phyloP scores from a whole-genome alignment of 2,797 vertebrate genomes.

The Etheostoma nigrum region DNA sequence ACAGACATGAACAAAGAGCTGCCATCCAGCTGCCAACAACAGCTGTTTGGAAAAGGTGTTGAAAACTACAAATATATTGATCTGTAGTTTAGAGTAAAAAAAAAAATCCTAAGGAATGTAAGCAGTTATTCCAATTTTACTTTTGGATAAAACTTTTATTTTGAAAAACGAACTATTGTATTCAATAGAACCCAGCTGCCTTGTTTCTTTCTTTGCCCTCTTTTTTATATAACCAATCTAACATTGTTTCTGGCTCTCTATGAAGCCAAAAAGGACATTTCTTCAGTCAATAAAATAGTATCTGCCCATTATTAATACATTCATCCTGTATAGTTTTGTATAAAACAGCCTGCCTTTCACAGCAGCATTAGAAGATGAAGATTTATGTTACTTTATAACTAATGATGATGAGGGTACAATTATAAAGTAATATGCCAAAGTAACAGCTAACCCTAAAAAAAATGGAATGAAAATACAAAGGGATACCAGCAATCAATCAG shows the following conservation, averaged over 20 bases:
- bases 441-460: constrained; percentile 6
- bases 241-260: background rate
- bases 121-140: constrained; percentile 1
- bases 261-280: background rate
- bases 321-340: background rate
- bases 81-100: constrained; percentile 11
- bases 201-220: constrained; percentile 9
- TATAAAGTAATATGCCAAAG: constrained; percentile 34
- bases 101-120: constrained; percentile 16
- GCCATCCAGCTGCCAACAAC: constrained; percentile 17
- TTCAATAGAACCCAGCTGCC: constrained; percentile 32
- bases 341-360: constrained; percentile 18
- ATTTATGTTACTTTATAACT: background rate
- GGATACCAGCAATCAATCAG: constrained; percentile 3
- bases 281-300: constrained; percentile 5
- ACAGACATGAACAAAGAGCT: constrained; percentile 11
- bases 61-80: background rate
- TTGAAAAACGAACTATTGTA: constrained; percentile 37
- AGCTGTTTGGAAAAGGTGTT: background rate
- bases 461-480: constrained; percentile 3
- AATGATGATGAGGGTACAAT: background rate
- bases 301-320: background rate
- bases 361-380: background rate
- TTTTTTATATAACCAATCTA: constrained; percentile 6
- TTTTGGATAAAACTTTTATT: constrained; percentile 17